Percentiles rank a stretch among this genome's conserved stretches.
These are phyloP conservation scores for Limnephilus auricula DNA, from an alignment of 2,888 invertebrate species.

Conservation along the genomic window DNA sequence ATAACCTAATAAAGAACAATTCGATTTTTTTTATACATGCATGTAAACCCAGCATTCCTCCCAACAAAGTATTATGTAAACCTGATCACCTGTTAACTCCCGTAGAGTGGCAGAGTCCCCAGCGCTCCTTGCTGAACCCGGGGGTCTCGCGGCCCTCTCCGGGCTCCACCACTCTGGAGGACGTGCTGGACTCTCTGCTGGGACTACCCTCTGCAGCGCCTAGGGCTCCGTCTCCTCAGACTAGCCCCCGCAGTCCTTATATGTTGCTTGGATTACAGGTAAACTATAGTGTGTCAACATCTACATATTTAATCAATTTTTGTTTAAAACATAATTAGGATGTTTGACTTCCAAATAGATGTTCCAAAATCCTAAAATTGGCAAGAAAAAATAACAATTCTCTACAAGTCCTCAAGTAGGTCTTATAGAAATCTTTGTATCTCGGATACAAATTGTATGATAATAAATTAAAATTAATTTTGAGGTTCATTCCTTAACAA, in stretches of 20 bases:
- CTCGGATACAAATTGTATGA: too few species aligned
- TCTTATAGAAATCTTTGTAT: too few species aligned
- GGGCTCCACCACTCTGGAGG: constrained; percentile 93
- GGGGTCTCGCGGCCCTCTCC: constrained; percentile 83
- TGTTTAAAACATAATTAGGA: too few species aligned
- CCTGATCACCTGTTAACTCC: background rate
- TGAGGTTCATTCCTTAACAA: too few species aligned
- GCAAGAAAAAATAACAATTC: too few species aligned
- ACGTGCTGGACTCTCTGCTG: constrained; percentile 94
- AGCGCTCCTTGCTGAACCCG: constrained; percentile 75
- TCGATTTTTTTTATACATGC: background rate
- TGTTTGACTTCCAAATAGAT: too few species aligned
- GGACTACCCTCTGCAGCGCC: constrained; percentile 88
- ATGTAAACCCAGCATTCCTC: background rate
- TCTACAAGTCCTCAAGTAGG: too few species aligned
- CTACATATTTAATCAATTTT: too few species aligned
- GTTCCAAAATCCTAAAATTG: too few species aligned
- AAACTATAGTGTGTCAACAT: background rate
- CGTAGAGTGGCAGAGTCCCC: constrained; percentile 77
- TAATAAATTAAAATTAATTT: too few species aligned
- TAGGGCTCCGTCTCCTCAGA: constrained; percentile 85
- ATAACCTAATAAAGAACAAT: background rate
- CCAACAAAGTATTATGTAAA: background rate
- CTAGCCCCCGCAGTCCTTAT: constrained; percentile 77
- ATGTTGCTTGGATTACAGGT: constrained; percentile 77